These are phyloP conservation scores for Cataglyphis livida DNA, from an alignment of 2,888 invertebrate species.

Conservation along the genomic window DNA sequence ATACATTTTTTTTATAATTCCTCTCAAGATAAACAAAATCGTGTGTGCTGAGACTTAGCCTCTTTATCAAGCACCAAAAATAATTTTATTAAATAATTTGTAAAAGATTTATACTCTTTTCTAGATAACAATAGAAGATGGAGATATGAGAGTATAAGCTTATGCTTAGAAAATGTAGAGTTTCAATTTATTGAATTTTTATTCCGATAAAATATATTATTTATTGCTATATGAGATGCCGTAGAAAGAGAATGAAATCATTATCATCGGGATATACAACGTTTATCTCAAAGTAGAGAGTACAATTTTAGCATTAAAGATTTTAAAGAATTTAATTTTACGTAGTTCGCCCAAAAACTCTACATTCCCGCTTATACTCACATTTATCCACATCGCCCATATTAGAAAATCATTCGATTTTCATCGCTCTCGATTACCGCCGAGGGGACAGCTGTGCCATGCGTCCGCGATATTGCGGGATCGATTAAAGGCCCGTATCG, in stretches of 20 bases:
- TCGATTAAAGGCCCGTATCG: constrained; percentile 29
- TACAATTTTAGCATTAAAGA: not conserved
- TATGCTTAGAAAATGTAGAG: constrained; percentile 21
- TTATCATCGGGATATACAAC: not conserved
- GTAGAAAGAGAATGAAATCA: not conserved
- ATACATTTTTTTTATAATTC: not conserved
- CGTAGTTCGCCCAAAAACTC: constrained; percentile 1
- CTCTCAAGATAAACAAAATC: not conserved
- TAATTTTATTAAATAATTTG: constrained; percentile 27
- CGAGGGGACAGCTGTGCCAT: constrained; percentile 35
- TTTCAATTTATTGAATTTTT: constrained; percentile 3
- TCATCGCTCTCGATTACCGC: constrained; percentile 41
- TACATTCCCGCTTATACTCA: constrained; percentile 41
- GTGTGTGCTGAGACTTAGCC: not conserved
- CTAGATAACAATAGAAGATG: constrained; percentile 14
- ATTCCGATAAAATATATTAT: not conserved
- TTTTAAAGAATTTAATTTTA: not conserved
- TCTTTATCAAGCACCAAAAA: constrained; percentile 35
- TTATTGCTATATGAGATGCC: not conserved
- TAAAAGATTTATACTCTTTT: constrained; percentile 3
- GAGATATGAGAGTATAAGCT: constrained; percentile 21
- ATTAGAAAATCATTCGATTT: constrained; percentile 27
- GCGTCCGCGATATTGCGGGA: constrained; percentile 29
- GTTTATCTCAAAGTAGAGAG: not conserved
- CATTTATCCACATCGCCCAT: constrained; percentile 22